Conservation (phyloP, 2,888 invertebrate genomes). For the Cheilosia vernalis region DNA sequence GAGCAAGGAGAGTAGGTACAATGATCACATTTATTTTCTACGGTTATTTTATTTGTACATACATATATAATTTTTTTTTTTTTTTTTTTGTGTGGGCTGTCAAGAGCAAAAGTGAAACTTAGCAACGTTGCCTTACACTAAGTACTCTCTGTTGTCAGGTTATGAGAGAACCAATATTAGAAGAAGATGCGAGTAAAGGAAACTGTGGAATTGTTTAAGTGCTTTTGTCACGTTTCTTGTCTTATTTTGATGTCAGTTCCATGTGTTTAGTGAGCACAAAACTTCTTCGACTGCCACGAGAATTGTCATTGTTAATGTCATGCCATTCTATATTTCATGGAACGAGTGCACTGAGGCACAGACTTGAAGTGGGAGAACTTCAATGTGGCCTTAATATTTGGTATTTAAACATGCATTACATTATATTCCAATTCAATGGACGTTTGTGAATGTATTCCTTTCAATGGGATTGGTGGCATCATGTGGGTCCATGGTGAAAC, state of each 20-base stretch:
- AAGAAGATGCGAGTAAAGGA: conserved; percentile 51
- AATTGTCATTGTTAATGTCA: conserved; percentile 23
- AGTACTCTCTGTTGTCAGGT: conserved; percentile 58
- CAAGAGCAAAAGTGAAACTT: conserved; percentile 69
- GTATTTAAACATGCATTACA: conserved; percentile 5
- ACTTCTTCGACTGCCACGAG: conserved; percentile 30
- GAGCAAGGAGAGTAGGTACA: conserved; percentile 51
- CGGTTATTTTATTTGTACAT: conserved; percentile 35
- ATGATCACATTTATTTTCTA: conserved; percentile 68
- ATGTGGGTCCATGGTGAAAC: background rate
- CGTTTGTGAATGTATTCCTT: background rate
- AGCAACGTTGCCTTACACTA: conserved; percentile 63
- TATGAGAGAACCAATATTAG: conserved; percentile 62
- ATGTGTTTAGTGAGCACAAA: conserved; percentile 51
- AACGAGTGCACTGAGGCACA: conserved; percentile 22
- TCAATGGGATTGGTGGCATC: background rate
- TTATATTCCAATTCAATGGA: conserved; percentile 1
- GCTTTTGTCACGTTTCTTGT: conserved; percentile 67
- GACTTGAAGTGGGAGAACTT: conserved; percentile 32
- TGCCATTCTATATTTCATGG: background rate
- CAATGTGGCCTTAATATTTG: conserved; percentile 23
- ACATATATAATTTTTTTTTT: background rate
- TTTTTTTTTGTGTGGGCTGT: conserved; percentile 23
- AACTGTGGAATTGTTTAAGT: conserved; percentile 63
- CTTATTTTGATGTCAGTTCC: conserved; percentile 49